These are phyloP conservation scores for Ophion obscuratus DNA, from an alignment of 2,888 invertebrate species.

Conservation along the genomic window DNA sequence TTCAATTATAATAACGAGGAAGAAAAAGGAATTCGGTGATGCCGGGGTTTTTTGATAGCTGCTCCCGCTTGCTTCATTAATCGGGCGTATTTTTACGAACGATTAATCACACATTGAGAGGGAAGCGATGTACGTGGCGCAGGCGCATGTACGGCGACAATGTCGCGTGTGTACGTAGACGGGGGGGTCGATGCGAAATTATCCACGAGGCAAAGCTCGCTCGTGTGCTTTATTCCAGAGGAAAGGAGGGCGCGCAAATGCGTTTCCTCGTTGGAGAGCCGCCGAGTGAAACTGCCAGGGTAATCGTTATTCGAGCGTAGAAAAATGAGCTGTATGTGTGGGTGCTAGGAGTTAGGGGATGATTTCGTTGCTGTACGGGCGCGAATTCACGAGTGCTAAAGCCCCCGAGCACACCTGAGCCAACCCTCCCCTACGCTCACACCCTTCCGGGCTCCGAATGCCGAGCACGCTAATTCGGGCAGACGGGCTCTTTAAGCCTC, in stretches of 20 bases:
- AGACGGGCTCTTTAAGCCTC: conserved; percentile 76
- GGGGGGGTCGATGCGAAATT: conserved; percentile 59
- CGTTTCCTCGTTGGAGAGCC: conserved; percentile 38
- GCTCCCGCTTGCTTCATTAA: conserved; percentile 54
- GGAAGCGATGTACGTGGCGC: neutral
- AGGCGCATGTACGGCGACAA: neutral
- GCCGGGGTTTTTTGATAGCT: conserved; percentile 2
- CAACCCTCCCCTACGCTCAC: conserved; percentile 51
- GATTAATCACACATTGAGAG: conserved; percentile 62
- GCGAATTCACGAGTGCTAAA: conserved; percentile 55
- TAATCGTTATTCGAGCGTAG: conserved; percentile 66
- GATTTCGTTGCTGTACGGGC: conserved; percentile 65
- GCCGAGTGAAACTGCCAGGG: conserved; percentile 59
- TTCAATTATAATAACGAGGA: conserved; percentile 1
- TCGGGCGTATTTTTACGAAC: conserved; percentile 53
- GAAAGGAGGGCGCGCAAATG: conserved; percentile 40
- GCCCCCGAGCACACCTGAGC: conserved; percentile 77
- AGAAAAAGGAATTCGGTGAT: conserved; percentile 9
- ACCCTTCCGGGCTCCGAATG: conserved; percentile 62
- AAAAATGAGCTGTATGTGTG: conserved; percentile 55
- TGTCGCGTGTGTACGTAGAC: conserved; percentile 2
- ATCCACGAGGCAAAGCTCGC: conserved; percentile 45
- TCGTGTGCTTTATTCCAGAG: conserved; percentile 41
- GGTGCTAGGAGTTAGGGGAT: conserved; percentile 47
- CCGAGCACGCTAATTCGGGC: conserved; percentile 77